A percentile compares a stretch with the other conserved stretches of the same genome.
phyloP scores from a whole-genome alignment of 2,888 invertebrate genomes.

The Lasioglossum malachurum region DNA sequence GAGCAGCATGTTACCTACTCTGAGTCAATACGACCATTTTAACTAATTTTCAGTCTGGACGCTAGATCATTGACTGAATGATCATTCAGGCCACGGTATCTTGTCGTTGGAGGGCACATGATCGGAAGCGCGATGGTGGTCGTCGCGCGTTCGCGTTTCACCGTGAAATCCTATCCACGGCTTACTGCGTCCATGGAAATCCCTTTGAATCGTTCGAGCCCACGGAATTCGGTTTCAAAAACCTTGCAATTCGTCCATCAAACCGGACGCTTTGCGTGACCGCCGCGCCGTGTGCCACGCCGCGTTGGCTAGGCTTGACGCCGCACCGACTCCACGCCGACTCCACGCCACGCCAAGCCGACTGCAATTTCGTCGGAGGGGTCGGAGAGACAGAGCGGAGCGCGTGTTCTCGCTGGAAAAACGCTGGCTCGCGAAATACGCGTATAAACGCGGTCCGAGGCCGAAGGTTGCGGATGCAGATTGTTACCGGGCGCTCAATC shows the following conservation, averaged over 20 bases:
- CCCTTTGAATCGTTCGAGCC: constrained; percentile 32
- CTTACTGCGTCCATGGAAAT: constrained; percentile 26
- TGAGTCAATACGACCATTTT: no score
- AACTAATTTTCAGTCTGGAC: no score
- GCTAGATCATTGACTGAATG: neutral
- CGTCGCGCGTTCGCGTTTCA: neutral
- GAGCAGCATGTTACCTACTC: no score
- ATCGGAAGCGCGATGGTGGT: neutral
- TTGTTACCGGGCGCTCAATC: constrained; percentile 63
- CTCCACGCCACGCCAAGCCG: constrained; percentile 11
- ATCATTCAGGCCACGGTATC: neutral
- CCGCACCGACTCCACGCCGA: neutral
- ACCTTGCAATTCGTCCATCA: constrained; percentile 47
- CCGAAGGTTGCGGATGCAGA: constrained; percentile 59
- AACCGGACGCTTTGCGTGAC: constrained; percentile 31
- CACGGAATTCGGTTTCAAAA: constrained; percentile 48
- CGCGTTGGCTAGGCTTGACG: neutral
- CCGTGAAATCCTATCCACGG: constrained; percentile 31
- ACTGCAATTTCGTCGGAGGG: constrained; percentile 4
- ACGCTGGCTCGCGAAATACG: constrained; percentile 22
- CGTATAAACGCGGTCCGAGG: constrained; percentile 33
- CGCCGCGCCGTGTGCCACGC: neutral
- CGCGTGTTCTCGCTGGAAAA: constrained; percentile 31
- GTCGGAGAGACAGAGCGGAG: neutral
- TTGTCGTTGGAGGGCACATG: neutral